Evolutionary conservation across 2,888 invertebrate genomes (phyloP).

Genomic region (Hecatera dysodea): DNA sequence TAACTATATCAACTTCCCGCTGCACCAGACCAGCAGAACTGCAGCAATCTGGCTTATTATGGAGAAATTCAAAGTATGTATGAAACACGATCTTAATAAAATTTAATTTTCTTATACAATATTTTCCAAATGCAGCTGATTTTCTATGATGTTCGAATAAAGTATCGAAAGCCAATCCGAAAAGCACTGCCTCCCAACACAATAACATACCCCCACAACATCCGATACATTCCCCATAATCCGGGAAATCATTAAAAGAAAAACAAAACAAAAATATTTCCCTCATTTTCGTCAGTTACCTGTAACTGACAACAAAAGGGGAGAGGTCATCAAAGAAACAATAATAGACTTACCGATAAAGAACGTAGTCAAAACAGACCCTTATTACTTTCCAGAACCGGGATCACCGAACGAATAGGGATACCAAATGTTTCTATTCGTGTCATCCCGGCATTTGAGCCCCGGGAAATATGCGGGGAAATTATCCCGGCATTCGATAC

Average conservation of each 20-base stretch:
- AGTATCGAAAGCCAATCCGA: background rate
- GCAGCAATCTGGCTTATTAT: too few relatives aligned
- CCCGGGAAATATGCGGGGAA: conserved; percentile 50
- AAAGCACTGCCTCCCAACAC: background rate
- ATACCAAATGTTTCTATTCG: conserved; percentile 52
- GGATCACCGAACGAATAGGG: conserved; percentile 50
- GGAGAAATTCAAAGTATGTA: too few relatives aligned
- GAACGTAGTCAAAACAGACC: conserved; percentile 59
- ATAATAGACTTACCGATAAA: conserved; percentile 64
- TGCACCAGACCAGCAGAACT: too few relatives aligned
- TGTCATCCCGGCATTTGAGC: conserved; percentile 47
- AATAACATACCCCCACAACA: conserved; percentile 4
- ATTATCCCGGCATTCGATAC: conserved; percentile 53
- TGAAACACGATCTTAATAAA: too few relatives aligned
- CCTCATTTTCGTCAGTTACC: conserved; percentile 44
- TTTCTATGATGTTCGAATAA: background rate
- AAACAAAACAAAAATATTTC: conserved; percentile 47
- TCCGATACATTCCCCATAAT: conserved; percentile 26
- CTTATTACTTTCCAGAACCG: conserved; percentile 58
- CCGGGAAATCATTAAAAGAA: conserved; percentile 43
- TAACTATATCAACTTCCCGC: too few relatives aligned
- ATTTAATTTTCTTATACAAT: background rate
- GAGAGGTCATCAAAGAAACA: conserved; percentile 66
- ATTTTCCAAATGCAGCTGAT: background rate
- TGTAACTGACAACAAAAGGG: conserved; percentile 66